phyloP scores from a whole-genome alignment of 1,140 invertebrate species.

The Rhysida immarginata region DNA sequence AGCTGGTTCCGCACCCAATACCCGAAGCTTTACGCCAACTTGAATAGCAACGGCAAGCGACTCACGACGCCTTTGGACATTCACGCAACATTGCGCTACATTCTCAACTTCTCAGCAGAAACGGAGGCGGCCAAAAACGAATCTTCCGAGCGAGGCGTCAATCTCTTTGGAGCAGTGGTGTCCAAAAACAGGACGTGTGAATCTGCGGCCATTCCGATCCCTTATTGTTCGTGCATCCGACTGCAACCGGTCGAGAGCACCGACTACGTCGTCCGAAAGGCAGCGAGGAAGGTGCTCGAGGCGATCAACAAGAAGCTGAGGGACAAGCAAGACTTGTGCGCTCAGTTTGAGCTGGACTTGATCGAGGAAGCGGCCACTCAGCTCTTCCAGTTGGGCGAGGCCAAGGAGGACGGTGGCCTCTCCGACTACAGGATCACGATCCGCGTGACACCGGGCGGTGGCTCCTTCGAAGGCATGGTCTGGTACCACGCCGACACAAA shows the following conservation, averaged over 20 bases:
- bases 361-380: background rate
- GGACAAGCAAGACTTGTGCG: background rate
- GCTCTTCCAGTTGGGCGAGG: background rate
- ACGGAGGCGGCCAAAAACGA: background rate
- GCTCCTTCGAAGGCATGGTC: background rate
- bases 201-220: constrained; percentile 25
- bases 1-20: constrained; percentile 46
- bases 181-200: constrained; percentile 26
- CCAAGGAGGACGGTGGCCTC: background rate
- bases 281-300: background rate
- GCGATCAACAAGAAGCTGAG: background rate
- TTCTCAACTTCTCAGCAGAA: constrained; percentile 18
- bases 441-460: background rate
- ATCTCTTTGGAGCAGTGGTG: constrained; percentile 24
- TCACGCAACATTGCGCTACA: constrained; percentile 29
- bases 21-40: constrained; percentile 43
- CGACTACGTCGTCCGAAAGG: background rate
- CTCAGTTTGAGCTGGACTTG: background rate
- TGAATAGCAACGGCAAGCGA: constrained; percentile 43
- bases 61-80: constrained; percentile 36
- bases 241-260: background rate
- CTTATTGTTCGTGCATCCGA: constrained; percentile 30
- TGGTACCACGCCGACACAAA: background rate
- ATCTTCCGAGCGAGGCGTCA: constrained; percentile 21
- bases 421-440: background rate